Evolutionary conservation across 2,888 invertebrate genomes (phyloP), one percentile per base, ranked within the genome.

Genomic region (Sarcophaga rosellei): DNA sequence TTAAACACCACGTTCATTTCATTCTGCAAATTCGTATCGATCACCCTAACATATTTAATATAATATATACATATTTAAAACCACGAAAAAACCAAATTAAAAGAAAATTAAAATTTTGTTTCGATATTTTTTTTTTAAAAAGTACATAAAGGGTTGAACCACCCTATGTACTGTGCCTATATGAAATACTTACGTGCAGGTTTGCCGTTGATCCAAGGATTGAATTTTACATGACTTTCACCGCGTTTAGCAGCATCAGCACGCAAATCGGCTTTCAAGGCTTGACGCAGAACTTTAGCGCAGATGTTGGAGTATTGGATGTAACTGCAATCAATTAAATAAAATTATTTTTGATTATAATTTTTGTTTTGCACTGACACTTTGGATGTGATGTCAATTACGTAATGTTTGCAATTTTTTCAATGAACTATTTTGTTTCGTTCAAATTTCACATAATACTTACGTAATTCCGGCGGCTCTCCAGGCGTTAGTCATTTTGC

Each of bases 251-350:
- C 89, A 53, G 98, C 97, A 44, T 97, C 98, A 25, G 93, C 94
- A 89, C 95, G 95, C 0, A 96, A 90, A 66, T 97, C 97, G 2
- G 95, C 93, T 93, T 98, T 98, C 89, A 99, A 93, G 17, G 97
- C 95, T 91, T 95, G 95, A 84, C 99, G 95, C 82, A 99, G 94
- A 77, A 97, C 94, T 91, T 95, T 95, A 25, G 99, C 98, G 91
- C 98, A 98, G 91, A 99, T 97, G 93, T 96, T 97, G 84, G 99
- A 99, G 94, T 97, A 99, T 94, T 98, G 97, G 93, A 99, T 97
- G 95, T 99, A 99, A 94, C 98, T 99, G 81, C 87, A 61, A 62
- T 78, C 76, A 70, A 47, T 25, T 59, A 66, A 53, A 61, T 3
- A 1, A 44, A 74, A 21, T 35, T 35, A 63, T 73, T 44, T 47